Conservation (phyloP, 2,797 vertebrate species). For the Falco concolor region DNA sequence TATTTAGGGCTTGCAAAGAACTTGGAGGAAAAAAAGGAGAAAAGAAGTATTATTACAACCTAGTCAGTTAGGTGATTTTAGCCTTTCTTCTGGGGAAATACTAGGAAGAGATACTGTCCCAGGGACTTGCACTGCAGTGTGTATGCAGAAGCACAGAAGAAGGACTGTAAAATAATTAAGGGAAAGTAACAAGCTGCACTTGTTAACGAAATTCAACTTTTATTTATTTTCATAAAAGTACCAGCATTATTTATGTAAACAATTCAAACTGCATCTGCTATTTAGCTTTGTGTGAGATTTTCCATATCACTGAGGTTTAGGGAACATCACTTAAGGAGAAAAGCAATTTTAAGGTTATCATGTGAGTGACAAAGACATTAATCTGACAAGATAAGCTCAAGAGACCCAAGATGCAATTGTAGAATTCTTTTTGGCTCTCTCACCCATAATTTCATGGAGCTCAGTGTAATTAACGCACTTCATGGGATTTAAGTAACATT, state of each 20-base stretch:
- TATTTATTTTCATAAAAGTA: conserved; percentile 46
- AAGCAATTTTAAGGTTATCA: conserved; percentile 71
- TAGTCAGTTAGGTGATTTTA: neutral
- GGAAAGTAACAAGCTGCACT: neutral
- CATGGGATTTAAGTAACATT: conserved; percentile 72
- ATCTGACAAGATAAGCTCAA: conserved; percentile 69
- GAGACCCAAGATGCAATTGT: conserved; percentile 49
- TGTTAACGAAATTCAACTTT: conserved; percentile 29
- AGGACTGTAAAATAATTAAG: conserved; percentile 16
- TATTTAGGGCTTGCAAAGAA: neutral
- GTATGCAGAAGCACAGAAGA: neutral
- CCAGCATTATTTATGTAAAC: conserved; percentile 58
- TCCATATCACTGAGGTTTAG: conserved; percentile 34
- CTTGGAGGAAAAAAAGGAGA: neutral
- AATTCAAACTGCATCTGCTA: conserved; percentile 29
- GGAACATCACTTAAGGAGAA: conserved; percentile 64
- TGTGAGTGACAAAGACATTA: conserved; percentile 71
- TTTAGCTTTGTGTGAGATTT: conserved; percentile 45
- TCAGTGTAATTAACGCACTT: conserved; percentile 75
- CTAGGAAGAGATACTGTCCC: neutral
- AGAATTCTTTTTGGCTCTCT: conserved; percentile 58
- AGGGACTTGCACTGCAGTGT: neutral
- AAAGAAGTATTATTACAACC: neutral
- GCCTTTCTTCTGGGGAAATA: neutral
- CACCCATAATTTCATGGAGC: conserved; percentile 63